Evolutionary conservation across 2,888 invertebrate genomes (phyloP), one percentile per base, ranked within the genome.

Genomic region (Fragum sueziense): DNA sequence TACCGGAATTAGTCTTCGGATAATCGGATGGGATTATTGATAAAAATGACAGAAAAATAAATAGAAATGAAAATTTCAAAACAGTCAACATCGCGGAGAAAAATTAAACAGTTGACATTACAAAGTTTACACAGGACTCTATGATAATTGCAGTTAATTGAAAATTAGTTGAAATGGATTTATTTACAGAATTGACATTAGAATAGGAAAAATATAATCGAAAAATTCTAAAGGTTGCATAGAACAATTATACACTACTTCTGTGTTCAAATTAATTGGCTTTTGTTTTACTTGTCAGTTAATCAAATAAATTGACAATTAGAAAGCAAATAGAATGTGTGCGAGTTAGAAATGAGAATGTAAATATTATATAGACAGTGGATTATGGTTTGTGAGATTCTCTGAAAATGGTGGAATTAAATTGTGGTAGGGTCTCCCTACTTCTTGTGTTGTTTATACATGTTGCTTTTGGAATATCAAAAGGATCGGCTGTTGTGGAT

Each of bases 361-460:
- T 65, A 65, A 65, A 65, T 22, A 65, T 9, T 47, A 14, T 20
- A 47, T 47, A 27, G 2, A 41, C 11, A 31, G 20, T 61, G 65
- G 65, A 34, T 47, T 47, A 65, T 65, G 65, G 34, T 65, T 37
- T 22, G n/a, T 65, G 65, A 47, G 37, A 6, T 65, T 65, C 65
- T 41, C 9, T 41, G 33, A 65, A 65, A 65, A 65, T 65, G 34
- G 25, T 65, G 65, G 65, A 65, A 34, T 65, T 65, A 11, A 37
- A 25, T 9, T 65, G 41, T 25, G 22, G 65, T 65, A 41, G 65
- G 41, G 41, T 65, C 27, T 22, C 34, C 41, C 41, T 65, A 25
- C 61, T 61, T 3, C 25, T 65, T 9, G n/a, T 65, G 65, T 65
- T 65, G 11, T 65, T 65, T 65, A 65, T 65, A 27, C 65, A 65